A percentile compares a stretch with the other conserved stretches of the same genome.
Conservation (phyloP, 2,797 vertebrate species). For the Enteromius trimaculatus region DNA sequence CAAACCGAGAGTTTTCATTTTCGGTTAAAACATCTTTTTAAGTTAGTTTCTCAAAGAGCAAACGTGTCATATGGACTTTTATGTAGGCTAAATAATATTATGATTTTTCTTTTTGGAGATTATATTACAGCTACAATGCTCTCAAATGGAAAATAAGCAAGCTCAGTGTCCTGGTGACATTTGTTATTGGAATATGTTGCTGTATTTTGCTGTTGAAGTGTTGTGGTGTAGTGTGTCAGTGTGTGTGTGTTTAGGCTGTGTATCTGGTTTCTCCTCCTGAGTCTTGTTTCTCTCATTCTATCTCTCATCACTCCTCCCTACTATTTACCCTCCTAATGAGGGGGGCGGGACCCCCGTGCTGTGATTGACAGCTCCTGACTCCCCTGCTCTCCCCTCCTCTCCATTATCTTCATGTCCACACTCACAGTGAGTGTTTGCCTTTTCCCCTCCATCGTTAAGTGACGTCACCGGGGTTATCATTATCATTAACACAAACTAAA, state of each 20-base stretch:
- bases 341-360: conserved; percentile 81
- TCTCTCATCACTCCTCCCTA: conserved; percentile 80
- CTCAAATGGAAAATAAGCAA: background rate
- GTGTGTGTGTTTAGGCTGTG: conserved; percentile 76
- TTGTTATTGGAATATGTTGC: conserved; percentile 12
- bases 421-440: conserved; percentile 49
- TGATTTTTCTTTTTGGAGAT: background rate
- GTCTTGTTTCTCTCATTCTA: conserved; percentile 76
- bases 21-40: too few relatives aligned
- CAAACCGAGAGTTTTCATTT: too few relatives aligned
- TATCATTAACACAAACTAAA: background rate
- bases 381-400: conserved; percentile 69
- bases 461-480: conserved; percentile 9
- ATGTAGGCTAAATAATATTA: background rate
- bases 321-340: conserved; percentile 98
- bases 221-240: conserved; percentile 54
- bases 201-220: conserved; percentile 4
- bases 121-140: background rate
- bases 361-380: conserved; percentile 90
- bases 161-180: background rate
- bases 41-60: background rate
- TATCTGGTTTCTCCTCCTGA: conserved; percentile 85
- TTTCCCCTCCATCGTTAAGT: conserved; percentile 22
- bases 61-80: background rate
- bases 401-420: conserved; percentile 50